These are phyloP conservation scores for Pyrochroa serraticornis DNA, from an alignment of 2,888 invertebrate species.

Conservation along the genomic window DNA sequence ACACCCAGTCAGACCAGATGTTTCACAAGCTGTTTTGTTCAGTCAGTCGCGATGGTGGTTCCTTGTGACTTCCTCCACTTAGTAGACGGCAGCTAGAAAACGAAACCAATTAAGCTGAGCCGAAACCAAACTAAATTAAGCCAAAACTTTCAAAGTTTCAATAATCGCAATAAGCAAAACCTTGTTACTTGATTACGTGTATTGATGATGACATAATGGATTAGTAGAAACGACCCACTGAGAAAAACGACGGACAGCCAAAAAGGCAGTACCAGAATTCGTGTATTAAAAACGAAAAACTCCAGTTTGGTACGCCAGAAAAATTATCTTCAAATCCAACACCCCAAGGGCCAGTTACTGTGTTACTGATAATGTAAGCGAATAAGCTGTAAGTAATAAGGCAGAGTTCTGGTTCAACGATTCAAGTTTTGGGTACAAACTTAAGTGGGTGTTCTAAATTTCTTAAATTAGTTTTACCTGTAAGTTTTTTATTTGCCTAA, in stretches of 20 bases:
- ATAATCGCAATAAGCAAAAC: neutral
- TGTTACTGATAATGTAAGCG: no score
- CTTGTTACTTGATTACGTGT: neutral
- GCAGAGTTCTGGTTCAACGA: no score
- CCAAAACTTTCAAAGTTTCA: constrained; percentile 10
- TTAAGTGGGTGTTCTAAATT: no score
- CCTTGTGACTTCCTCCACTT: constrained; percentile 39
- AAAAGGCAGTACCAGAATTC: neutral
- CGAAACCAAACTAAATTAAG: constrained; percentile 4
- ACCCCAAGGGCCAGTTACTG: no score
- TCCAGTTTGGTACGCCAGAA: neutral
- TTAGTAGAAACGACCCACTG: constrained; percentile 1
- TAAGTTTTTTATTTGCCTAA: no score
- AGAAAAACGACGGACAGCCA: neutral
- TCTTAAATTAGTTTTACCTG: no score
- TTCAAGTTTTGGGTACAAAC: no score
- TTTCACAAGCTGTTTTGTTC: constrained; percentile 38
- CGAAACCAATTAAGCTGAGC: constrained; percentile 1
- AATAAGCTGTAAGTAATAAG: no score
- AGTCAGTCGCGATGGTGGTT: constrained; percentile 41
- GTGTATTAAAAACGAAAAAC: neutral
- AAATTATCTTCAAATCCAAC: neutral
- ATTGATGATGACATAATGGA: no score
- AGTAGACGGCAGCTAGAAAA: constrained; percentile 55
- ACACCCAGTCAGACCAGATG: constrained; percentile 37